These are phyloP conservation scores for Chrysodeixis includens DNA, from an alignment of 2,888 invertebrate genomes.

Conservation along the genomic window DNA sequence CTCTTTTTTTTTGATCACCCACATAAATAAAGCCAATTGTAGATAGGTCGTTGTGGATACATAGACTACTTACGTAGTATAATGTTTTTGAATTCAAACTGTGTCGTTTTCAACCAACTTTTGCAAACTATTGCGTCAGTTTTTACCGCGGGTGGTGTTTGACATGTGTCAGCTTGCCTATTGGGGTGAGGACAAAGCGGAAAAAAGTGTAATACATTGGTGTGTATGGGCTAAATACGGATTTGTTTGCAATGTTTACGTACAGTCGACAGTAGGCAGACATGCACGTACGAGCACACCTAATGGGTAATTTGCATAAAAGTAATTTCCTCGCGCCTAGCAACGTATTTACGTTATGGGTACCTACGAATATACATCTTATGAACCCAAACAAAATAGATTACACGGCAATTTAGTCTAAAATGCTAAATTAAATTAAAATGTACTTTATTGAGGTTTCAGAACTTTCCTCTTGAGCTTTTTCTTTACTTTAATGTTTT, in stretches of 20 bases:
- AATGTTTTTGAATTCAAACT: no score
- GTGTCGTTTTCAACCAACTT: no score
- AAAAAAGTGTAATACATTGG: slow-evolving; percentile 5
- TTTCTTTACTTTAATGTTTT: no score
- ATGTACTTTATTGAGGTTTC: background rate
- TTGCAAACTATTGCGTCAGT: no score
- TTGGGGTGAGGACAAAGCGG: slow-evolving; percentile 22
- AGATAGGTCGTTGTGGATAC: no score
- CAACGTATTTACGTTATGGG: slow-evolving; percentile 23
- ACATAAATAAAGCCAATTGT: no score
- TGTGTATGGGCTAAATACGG: slow-evolving; percentile 29
- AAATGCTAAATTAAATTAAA: slow-evolving; percentile 31
- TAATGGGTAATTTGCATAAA: slow-evolving; percentile 77
- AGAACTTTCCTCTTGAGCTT: no score
- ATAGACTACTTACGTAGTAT: no score
- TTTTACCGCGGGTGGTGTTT: slow-evolving; percentile 26
- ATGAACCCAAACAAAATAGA: slow-evolving; percentile 28
- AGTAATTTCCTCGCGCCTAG: slow-evolving; percentile 73
- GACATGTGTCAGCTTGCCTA: slow-evolving; percentile 25
- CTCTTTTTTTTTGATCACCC: no score
- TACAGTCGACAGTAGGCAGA: slow-evolving; percentile 44
- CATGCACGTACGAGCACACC: slow-evolving; percentile 62
- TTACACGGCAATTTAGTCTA: slow-evolving; percentile 29
- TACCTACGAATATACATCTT: background rate
- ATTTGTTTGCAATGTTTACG: slow-evolving; percentile 26